Evolutionary conservation across 2,797 vertebrate genomes (phyloP), one percentile per base, ranked within the genome.

Genomic region (Halcyon smyrnensis): DNA sequence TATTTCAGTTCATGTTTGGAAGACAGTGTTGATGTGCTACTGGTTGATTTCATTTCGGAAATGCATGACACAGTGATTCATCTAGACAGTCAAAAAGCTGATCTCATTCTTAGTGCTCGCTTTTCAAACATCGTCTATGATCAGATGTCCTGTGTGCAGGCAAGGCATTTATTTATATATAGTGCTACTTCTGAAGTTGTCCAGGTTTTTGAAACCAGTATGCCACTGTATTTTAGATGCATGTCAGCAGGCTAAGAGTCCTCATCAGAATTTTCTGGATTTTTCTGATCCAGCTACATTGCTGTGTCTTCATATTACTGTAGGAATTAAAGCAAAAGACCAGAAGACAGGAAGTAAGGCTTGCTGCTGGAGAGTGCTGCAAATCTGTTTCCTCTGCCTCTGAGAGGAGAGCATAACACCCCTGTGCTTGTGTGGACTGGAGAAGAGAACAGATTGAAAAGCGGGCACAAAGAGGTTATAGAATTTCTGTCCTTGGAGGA

Each of bases 41-140:
- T 68, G 60, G 41, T 36, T 67, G 60, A 45, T 79, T 95, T 95
- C 54, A 78, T 94, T 97, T 96, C 71, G 53, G 89, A 78, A 91
- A 59, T 30, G 67, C 75, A 32, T 79, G 75, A 23, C 15, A 11
- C 71, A 23, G 0, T 95, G 68, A 95, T 87, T 97, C 93, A 87
- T 46, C 41, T 36, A 3, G 80, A 65, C 24, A 41, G 68, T 82
- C 76, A 69, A 65, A 87, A 57, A 48, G 74, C 77, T 82, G 84
- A 65, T 50, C 84, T 64, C 64, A 25, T 11, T 86, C 86, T 56
- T 2, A 60, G 64, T 16, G 8, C 56, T 75, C 34, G 3, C 60
- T 84, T 95, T 64, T 87, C 67, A 43, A 46, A 65, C 77, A 11
- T 2, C n/a, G 24, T 10, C 45, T 30, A 1, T 13, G 24, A 56